These are phyloP conservation scores for Ophioninae sp. DNA, from an alignment of 2,888 invertebrate genomes.

Conservation along the genomic window DNA sequence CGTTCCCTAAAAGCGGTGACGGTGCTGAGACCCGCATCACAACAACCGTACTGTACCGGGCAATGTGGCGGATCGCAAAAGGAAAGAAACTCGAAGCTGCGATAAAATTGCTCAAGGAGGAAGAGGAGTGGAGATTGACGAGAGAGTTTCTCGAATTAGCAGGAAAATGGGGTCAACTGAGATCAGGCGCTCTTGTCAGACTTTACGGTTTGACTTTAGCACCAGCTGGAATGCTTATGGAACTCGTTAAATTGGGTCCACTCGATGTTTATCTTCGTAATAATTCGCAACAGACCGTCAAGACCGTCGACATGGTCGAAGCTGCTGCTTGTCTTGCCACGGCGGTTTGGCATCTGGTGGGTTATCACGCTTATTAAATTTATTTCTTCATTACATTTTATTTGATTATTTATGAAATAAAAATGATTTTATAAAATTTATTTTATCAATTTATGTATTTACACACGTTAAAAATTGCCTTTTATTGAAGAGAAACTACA, in stretches of 20 bases:
- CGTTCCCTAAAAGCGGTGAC: slow-evolving; percentile 73
- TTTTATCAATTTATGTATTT: no score
- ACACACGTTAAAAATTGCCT: no score
- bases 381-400: not conserved
- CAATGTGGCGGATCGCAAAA: slow-evolving; percentile 89
- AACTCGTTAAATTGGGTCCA: slow-evolving; percentile 90
- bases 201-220: slow-evolving; percentile 90
- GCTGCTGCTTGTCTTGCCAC: slow-evolving; percentile 91
- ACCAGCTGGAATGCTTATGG: slow-evolving; percentile 90
- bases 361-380: slow-evolving; percentile 58
- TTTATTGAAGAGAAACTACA: no score
- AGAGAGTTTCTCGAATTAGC: slow-evolving; percentile 90
- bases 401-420: no score
- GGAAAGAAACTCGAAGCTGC: slow-evolving; percentile 90
- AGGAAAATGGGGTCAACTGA: slow-evolving; percentile 90
- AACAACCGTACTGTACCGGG: slow-evolving; percentile 83
- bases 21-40: slow-evolving; percentile 64
- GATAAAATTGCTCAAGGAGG: slow-evolving; percentile 87
- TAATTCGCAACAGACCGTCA: slow-evolving; percentile 81
- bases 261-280: slow-evolving; percentile 87
- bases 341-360: slow-evolving; percentile 92
- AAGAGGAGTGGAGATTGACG: slow-evolving; percentile 82
- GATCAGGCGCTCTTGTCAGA: slow-evolving; percentile 88
- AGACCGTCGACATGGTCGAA: slow-evolving; percentile 89
- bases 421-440: no score